These are phyloP conservation scores for Zeuzera pyrina DNA, from an alignment of 2,888 invertebrate species.

Conservation along the genomic window DNA sequence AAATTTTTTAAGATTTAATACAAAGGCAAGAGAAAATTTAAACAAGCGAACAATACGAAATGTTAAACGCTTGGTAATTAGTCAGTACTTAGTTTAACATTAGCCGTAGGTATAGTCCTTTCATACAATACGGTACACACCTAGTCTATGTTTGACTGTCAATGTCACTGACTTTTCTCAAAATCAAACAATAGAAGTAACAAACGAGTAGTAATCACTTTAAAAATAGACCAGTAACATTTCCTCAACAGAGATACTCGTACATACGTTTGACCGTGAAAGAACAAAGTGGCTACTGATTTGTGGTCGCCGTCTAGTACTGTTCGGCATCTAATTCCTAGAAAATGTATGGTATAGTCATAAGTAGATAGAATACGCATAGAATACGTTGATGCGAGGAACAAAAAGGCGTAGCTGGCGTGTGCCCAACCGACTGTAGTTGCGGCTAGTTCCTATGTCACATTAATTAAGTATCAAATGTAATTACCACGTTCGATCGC, in stretches of 20 bases:
- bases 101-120: conserved; percentile 41
- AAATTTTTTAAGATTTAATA: too few species aligned
- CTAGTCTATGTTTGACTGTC: conserved; percentile 27
- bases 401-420: conserved; percentile 59
- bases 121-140: conserved; percentile 26
- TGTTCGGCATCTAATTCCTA: conserved; percentile 49
- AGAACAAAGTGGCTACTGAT: conserved; percentile 64
- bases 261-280: conserved; percentile 44
- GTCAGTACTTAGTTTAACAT: conserved; percentile 40
- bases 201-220: conserved; percentile 46
- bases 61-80: conserved; percentile 20
- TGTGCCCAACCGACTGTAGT: conserved; percentile 56
- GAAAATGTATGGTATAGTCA: conserved; percentile 30
- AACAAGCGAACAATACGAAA: too few species aligned
- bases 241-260: conserved; percentile 29
- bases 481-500: conserved; percentile 39
- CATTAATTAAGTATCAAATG: conserved; percentile 65
- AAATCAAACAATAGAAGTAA: conserved; percentile 41
- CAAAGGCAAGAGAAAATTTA: too few species aligned
- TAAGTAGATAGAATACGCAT: too few species aligned
- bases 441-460: conserved; percentile 55
- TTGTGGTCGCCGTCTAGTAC: conserved; percentile 47
- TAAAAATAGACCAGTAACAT: conserved; percentile 47
- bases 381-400: conserved; percentile 33
- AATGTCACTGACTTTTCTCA: conserved; percentile 20